Conservation (phyloP, 1,140 invertebrate species). For the Liolophura sinensis region DNA sequence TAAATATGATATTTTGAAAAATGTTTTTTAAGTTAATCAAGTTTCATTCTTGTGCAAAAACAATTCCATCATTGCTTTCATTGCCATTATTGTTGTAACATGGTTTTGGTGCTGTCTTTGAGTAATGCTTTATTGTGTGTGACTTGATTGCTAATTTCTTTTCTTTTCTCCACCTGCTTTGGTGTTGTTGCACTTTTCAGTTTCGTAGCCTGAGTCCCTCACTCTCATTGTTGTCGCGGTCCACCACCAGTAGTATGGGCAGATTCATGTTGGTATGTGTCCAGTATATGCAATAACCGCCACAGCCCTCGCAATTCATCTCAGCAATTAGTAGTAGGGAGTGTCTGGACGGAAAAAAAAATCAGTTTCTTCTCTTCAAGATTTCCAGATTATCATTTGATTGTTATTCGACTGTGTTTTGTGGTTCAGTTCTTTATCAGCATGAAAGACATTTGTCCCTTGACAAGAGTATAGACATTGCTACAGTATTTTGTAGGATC, state of each 20-base stretch:
- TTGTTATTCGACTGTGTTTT: neutral
- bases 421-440: neutral
- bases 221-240: constrained; percentile 27
- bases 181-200: constrained; percentile 21
- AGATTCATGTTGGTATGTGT: constrained; percentile 23
- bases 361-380: neutral
- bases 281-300: neutral
- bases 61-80: neutral
- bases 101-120: neutral
- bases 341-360: neutral
- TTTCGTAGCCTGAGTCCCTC: constrained; percentile 30
- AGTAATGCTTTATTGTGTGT: neutral
- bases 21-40: too few relatives aligned
- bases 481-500: too few relatives aligned
- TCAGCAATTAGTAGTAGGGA: neutral
- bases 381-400: neutral
- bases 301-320: neutral
- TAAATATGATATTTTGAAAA: too few relatives aligned
- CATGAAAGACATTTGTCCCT: too few relatives aligned
- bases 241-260: constrained; percentile 26
- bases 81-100: neutral
- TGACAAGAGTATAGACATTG: too few relatives aligned
- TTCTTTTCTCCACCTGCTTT: constrained; percentile 15
- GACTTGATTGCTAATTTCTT: constrained; percentile 10
- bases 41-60: too few relatives aligned